Evolutionary conservation across 2,797 vertebrate genomes (phyloP).

Genomic region (Distichodus sexfasciatus): DNA sequence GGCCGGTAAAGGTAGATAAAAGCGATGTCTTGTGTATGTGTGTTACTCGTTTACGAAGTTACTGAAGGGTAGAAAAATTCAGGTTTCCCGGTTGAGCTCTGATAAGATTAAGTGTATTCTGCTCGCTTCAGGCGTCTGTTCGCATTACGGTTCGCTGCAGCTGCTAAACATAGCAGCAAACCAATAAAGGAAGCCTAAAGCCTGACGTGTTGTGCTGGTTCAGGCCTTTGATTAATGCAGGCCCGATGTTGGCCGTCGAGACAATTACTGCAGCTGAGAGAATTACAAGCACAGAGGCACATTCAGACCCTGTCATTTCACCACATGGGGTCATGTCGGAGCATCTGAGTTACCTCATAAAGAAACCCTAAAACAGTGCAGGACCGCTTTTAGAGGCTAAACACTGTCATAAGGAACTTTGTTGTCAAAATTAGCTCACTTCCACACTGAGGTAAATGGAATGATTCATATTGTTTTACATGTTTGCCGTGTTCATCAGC

Average conservation of each 20-base stretch:
- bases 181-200: background rate
- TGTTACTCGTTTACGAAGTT: too few relatives aligned
- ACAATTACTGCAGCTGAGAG: slow-evolving; percentile 39
- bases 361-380: slow-evolving; percentile 13
- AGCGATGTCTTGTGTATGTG: too few relatives aligned
- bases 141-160: slow-evolving; percentile 22
- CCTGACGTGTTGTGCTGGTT: slow-evolving; percentile 1
- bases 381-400: background rate
- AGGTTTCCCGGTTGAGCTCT: too few relatives aligned
- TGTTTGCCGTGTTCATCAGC: too few relatives aligned
- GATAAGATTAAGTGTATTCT: background rate
- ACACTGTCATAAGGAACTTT: too few relatives aligned
- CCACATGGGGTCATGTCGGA: slow-evolving; percentile 25
- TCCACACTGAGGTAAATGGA: too few relatives aligned
- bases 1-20: too few relatives aligned
- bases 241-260: slow-evolving; percentile 44
- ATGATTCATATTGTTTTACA: too few relatives aligned
- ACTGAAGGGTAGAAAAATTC: too few relatives aligned
- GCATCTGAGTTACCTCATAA: slow-evolving; percentile 47
- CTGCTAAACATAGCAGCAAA: slow-evolving; percentile 7
- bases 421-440: too few relatives aligned
- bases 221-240: slow-evolving; percentile 41
- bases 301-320: slow-evolving; percentile 36
- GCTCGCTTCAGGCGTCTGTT: background rate
- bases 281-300: slow-evolving; percentile 45